phyloP scores from a whole-genome alignment of 2,797 vertebrate species.

The Varecia variegata region DNA sequence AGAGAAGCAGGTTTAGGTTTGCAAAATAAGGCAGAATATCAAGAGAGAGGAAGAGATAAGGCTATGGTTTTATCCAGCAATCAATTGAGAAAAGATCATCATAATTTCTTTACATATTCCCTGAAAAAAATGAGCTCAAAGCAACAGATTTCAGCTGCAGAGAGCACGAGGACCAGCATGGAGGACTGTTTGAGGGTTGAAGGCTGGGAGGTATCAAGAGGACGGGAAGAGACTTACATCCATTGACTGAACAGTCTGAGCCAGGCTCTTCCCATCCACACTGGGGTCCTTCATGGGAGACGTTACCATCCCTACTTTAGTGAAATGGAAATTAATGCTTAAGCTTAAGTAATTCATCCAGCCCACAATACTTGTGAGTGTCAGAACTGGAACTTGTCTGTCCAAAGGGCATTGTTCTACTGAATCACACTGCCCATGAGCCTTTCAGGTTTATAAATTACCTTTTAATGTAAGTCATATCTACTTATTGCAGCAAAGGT shows the following conservation, averaged over 20 bases:
- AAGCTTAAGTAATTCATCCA: neutral
- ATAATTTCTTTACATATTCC: neutral
- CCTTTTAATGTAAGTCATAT: neutral
- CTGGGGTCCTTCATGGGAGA: fast-evolving
- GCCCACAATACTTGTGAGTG: neutral
- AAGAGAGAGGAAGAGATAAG: neutral
- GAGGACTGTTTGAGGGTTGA: neutral
- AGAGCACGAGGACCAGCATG: fast-evolving
- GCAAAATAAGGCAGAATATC: neutral
- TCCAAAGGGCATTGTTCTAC: neutral
- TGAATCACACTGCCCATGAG: neutral
- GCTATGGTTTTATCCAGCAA: neutral
- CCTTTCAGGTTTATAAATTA: neutral
- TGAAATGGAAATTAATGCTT: neutral
- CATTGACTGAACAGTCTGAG: neutral
- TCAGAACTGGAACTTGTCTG: neutral
- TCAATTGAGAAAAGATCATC: neutral
- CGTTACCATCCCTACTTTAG: neutral
- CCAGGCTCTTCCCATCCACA: neutral
- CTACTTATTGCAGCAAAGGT: neutral
- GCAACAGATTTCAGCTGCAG: neutral
- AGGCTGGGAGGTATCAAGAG: neutral
- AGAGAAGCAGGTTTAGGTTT: neutral
- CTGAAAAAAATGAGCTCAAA: neutral
- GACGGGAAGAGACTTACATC: neutral